A percentile compares a stretch with the other conserved stretches of the same genome.
phyloP scores from a whole-genome alignment of 2,113 vertebrate genomes.

The Isurus oxyrinchus region DNA sequence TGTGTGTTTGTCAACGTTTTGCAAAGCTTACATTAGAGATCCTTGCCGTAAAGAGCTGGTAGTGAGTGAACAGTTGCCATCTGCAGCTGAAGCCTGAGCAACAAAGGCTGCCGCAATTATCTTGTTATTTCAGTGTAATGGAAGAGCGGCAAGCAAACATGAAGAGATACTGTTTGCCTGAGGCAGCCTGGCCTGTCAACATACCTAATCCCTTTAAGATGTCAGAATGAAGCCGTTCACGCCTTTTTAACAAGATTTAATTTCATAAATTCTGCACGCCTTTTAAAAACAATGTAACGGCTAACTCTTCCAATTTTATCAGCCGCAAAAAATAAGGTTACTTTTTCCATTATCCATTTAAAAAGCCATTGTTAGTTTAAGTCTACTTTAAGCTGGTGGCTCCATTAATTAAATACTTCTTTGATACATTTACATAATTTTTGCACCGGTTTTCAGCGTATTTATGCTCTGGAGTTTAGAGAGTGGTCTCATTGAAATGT shows the following conservation, averaged over 20 bases:
- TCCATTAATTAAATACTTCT: not conserved
- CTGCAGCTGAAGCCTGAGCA: not conserved
- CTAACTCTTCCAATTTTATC: not conserved
- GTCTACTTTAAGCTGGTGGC: not conserved
- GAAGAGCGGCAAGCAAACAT: not conserved
- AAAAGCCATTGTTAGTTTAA: not conserved
- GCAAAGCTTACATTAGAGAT: not conserved
- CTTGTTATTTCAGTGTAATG: not conserved
- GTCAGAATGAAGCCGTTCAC: not conserved
- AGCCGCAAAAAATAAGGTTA: not conserved
- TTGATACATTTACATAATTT: not conserved
- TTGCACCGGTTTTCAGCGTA: not conserved
- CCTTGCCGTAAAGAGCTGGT: not conserved
- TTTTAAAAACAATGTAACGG: not conserved
- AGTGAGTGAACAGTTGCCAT: not conserved
- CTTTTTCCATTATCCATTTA: not conserved
- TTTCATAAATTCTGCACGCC: not conserved
- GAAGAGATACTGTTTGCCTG: not conserved
- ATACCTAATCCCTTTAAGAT: not conserved
- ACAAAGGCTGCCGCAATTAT: not conserved
- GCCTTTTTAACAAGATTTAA: not conserved
- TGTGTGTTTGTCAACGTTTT: not conserved
- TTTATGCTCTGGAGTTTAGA: not conserved
- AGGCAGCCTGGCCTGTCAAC: not conserved
- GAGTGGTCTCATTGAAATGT: not conserved